Evolutionary conservation across 2,113 vertebrate species (phyloP).

Genomic region (Tor tambroides): DNA sequence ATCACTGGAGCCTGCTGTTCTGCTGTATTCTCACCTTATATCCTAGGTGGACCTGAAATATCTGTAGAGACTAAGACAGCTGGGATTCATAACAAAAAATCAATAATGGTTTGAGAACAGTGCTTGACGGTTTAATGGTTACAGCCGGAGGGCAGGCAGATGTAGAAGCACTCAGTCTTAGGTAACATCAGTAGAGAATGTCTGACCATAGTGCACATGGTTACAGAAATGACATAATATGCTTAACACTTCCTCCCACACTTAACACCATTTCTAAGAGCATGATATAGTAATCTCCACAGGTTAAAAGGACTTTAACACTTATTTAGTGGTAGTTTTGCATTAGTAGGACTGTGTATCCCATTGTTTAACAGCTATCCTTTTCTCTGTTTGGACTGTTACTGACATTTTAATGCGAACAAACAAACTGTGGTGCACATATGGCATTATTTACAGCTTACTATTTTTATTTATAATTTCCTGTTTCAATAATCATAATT

Average conservation of each 20-base stretch:
- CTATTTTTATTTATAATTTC: too few species aligned
- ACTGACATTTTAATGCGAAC: too few species aligned
- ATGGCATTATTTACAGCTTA: too few species aligned
- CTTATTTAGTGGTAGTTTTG: neutral
- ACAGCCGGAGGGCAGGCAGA: slow-evolving; percentile 19
- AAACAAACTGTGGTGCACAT: too few species aligned
- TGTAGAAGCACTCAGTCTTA: slow-evolving; percentile 2
- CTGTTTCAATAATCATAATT: neutral
- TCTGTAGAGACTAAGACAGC: neutral
- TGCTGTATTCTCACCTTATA: neutral
- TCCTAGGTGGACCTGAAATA: neutral
- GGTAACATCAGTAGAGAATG: slow-evolving; percentile 5
- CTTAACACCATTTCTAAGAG: neutral
- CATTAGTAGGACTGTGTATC: neutral
- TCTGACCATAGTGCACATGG: neutral
- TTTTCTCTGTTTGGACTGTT: neutral
- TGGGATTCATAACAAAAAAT: slow-evolving; percentile 32
- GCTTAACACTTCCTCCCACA: neutral
- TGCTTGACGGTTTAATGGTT: slow-evolving; percentile 38
- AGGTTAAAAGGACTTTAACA: neutral
- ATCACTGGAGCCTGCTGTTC: slow-evolving; percentile 1
- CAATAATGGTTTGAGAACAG: neutral
- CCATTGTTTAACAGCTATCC: neutral
- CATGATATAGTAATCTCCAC: neutral
- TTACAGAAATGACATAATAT: slow-evolving; percentile 4